Evolutionary conservation across 35 echinoderm and acorn worm species (phyloP).

Genomic region (Lytechinus variegatus): DNA sequence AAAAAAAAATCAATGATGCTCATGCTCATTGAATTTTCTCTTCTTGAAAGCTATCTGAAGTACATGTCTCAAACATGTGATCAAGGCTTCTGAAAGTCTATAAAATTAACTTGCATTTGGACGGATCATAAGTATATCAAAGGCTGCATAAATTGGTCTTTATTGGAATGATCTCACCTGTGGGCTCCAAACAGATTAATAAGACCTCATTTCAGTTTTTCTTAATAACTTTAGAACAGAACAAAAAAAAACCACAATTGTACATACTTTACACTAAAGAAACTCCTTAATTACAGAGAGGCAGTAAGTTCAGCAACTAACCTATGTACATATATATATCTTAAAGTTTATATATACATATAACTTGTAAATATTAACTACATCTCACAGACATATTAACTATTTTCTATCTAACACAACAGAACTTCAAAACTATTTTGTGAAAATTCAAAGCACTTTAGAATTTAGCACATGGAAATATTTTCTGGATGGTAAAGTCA

Average conservation of each 20-base stretch:
- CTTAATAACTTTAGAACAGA: background rate
- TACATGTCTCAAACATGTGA: background rate
- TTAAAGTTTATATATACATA: background rate
- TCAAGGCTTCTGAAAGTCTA: background rate
- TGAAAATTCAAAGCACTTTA: too few relatives aligned
- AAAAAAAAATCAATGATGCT: background rate
- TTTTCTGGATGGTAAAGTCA: background rate
- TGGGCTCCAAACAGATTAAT: background rate
- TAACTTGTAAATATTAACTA: background rate
- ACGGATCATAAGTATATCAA: background rate
- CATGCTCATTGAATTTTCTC: background rate
- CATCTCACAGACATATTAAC: background rate
- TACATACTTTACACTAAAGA: background rate
- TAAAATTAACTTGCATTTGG: background rate
- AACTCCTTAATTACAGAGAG: background rate
- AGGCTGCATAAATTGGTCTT: background rate
- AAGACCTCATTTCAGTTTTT: conserved; percentile 12
- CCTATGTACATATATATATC: background rate
- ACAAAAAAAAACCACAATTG: background rate
- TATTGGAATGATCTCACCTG: background rate
- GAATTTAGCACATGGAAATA: background rate
- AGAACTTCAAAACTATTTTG: background rate
- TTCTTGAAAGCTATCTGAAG: background rate
- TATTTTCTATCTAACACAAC: background rate
- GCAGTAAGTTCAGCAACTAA: background rate